Percentiles rank a stretch among this genome's conserved stretches.
Conservation (phyloP, 2,888 invertebrate genomes). For the Ochropleura plecta region DNA sequence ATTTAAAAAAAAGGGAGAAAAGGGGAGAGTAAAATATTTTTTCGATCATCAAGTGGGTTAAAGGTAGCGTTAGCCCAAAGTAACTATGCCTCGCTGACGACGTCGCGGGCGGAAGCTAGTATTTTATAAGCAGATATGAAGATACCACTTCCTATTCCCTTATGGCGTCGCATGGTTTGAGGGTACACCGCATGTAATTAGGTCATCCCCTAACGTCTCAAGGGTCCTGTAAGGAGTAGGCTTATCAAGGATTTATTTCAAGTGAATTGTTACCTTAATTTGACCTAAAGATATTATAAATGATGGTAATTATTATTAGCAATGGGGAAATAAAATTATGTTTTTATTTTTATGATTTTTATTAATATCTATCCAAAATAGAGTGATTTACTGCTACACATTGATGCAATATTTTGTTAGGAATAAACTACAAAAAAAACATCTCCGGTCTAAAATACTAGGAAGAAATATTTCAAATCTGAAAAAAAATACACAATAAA, state of each 20-base stretch:
- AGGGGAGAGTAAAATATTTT: no score
- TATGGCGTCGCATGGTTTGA: neutral
- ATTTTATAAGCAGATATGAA: no score
- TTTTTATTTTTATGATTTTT: neutral
- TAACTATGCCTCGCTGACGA: no score
- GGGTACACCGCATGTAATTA: slow-evolving; percentile 27
- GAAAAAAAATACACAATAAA: no score
- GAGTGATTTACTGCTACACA: neutral
- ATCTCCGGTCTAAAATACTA: no score
- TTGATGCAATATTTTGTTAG: no score
- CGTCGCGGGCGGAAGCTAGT: no score
- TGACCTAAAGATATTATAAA: slow-evolving; percentile 2
- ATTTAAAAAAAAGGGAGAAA: no score
- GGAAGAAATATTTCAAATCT: no score
- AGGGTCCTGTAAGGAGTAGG: slow-evolving; percentile 16
- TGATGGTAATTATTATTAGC: neutral
- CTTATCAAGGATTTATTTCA: slow-evolving; percentile 28
- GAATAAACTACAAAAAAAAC: no score
- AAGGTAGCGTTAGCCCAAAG: no score
- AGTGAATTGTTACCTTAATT: slow-evolving; percentile 11
- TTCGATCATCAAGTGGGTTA: no score
- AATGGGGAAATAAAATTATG: slow-evolving; percentile 1
- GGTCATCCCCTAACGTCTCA: slow-evolving; percentile 34
- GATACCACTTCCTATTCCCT: neutral
- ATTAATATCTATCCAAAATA: neutral